phyloP scores from a whole-genome alignment of 2,797 vertebrate genomes.

The Galago senegalensis region DNA sequence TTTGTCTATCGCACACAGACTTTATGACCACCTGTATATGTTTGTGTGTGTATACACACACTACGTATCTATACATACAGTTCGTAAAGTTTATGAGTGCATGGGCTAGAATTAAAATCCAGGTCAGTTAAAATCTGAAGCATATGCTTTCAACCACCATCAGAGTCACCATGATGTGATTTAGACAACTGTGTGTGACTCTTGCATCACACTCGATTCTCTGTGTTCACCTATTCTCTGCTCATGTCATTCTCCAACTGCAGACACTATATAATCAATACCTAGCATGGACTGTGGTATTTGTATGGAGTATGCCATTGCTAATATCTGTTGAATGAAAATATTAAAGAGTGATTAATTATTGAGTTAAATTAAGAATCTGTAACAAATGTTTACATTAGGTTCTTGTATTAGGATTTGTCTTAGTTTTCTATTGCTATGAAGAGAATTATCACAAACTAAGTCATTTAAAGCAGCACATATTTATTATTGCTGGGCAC shows the following conservation, averaged over 20 bases:
- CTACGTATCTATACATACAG: no score
- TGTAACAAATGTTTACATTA: background rate
- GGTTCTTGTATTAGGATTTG: background rate
- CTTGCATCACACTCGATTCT: background rate
- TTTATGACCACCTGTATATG: no score
- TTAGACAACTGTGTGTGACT: background rate
- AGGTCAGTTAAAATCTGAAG: background rate
- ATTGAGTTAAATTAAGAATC: background rate
- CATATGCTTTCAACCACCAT: background rate
- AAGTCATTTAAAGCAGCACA: background rate
- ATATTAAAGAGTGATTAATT: background rate
- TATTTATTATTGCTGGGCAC: background rate
- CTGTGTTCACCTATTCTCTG: background rate
- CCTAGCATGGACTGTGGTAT: background rate
- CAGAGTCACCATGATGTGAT: background rate
- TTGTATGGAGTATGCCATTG: background rate
- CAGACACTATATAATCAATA: background rate
- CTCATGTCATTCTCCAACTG: no score
- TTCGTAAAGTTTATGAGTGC: background rate
- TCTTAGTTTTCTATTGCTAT: background rate
- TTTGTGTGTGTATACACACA: no score
- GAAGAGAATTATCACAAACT: background rate
- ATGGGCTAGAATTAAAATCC: background rate
- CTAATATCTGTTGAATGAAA: slow-evolving; percentile 10
- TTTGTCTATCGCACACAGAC: background rate